Percentiles rank a stretch among this genome's conserved stretches.
Evolutionary conservation across 2,113 vertebrate genomes (phyloP).

Genomic region (Thermophis baileyi): DNA sequence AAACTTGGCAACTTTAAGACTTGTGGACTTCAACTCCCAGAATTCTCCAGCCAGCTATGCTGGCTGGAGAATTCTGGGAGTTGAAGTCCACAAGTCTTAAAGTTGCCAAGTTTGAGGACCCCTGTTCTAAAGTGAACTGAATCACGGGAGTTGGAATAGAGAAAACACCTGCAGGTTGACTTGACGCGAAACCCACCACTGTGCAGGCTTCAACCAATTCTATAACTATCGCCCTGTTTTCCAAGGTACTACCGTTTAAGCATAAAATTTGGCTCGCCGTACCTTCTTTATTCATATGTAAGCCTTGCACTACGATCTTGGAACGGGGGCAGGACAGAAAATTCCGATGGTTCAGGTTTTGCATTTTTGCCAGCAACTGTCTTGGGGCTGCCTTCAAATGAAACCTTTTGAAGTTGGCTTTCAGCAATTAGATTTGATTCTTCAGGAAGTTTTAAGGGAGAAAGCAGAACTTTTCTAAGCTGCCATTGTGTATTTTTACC

Average conservation of each 20-base stretch:
- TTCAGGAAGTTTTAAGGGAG: slow-evolving; percentile 40
- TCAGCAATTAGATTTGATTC: slow-evolving; percentile 47
- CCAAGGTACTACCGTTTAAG: slow-evolving; percentile 44
- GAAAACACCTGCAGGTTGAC: slow-evolving; percentile 34
- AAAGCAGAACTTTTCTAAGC: slow-evolving; percentile 34
- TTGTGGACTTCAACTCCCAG: too few relatives aligned
- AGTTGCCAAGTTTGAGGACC: too few relatives aligned
- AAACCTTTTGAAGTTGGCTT: slow-evolving; percentile 58
- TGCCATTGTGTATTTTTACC: slow-evolving; percentile 2
- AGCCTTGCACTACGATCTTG: slow-evolving; percentile 48
- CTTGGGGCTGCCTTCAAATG: slow-evolving; percentile 39
- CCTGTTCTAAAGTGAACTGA: slow-evolving; percentile 58
- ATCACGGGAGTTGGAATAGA: slow-evolving; percentile 48
- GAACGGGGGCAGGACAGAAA: slow-evolving; percentile 19
- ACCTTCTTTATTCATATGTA: slow-evolving; percentile 57
- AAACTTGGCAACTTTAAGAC: too few relatives aligned
- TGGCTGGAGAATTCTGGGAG: too few relatives aligned
- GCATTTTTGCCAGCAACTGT: slow-evolving; percentile 51
- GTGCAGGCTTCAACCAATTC: slow-evolving; percentile 39
- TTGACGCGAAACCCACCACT: slow-evolving; percentile 30
- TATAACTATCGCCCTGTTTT: slow-evolving; percentile 49
- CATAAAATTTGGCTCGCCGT: slow-evolving; percentile 39
- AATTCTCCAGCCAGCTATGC: too few relatives aligned
- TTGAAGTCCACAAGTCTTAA: too few relatives aligned
- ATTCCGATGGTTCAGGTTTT: slow-evolving; percentile 40